Base-by-base conservation (phyloP, 1,140 invertebrate genomes). In the Hyposmocoma kahamanoa region DNA sequence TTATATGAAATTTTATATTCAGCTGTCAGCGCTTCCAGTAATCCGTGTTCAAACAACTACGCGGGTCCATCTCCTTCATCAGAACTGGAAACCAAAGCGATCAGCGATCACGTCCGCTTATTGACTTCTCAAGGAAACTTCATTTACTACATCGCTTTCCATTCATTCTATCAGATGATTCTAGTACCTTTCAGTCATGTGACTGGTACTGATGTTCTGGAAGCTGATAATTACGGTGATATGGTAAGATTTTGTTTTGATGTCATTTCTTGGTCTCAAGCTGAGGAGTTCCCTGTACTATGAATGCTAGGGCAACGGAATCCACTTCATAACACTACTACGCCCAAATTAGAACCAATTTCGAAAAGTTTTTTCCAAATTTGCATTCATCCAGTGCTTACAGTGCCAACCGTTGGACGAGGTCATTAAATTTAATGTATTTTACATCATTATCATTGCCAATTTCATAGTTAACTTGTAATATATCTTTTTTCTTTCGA, bases 21-120 rank as follows among this genome's bases (percentile, higher is more conserved):
- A 83, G 87, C 71, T 9, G 57, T 62, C 15, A 95, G 95, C 1
- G 91, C 94, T 5, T 96, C 94, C n/a, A 88, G 87, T 0, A 92
- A 96, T 79, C 93, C 95, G 1, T 99, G 97, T 70, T 89, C 90
- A 1, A 92, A 97, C 53, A 96, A 92, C 0, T 99, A 93, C 73
- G 91, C 93, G 17, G 97, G 97, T 9, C 88, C 91, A 0, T 71
- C 81, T 0, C 88, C 95, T 0, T 97, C 97, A 70, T 98, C 96
- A 0, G 97, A 99, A 84, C 92, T 93, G 0, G 97, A 99, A 85
- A 94, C 95, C 0, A 86, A 86, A 63, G 93, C 95, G 0, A 90
- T 92, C 42, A 68, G 88, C 52, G 75, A 56, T 36, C 72, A 75
- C 39, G 62, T 84, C 0, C 30, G 42, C 15, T 56, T 13, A 10